Evolutionary conservation across 2,888 invertebrate genomes (phyloP), one percentile per base, ranked within the genome.

Genomic region (Hecatera dysodea): DNA sequence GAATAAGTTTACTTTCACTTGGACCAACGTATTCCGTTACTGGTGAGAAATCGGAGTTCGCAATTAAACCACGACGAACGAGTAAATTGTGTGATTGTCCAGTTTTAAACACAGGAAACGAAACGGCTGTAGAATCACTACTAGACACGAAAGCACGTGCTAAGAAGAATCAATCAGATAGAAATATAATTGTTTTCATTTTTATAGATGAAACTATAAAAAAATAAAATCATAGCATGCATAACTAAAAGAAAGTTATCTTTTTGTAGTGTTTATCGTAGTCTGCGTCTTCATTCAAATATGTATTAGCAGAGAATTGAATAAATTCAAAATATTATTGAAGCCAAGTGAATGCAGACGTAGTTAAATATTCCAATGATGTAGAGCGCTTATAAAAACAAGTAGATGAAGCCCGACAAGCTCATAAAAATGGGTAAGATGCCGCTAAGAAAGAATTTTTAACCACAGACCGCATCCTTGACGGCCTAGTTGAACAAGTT

Each of bases 401-500:
- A 63, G 42, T 72, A 52, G 29, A 64, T 61, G 53, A 75, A 78
- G 71, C 39, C 61, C 60, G 24, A 61, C 57, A 46, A 50, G 67
- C 62, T 70, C 69, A 62, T 81, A 81, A 82, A 82, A 76, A 75
- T 29, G 46, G 67, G 44, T 50, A 64, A 72, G 75, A 71, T 59
- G 75, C 42, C 55, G 68, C 62, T 63, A 65, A 76, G 75, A 80
- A 78, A 85, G 75, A 85, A 76, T 83, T 79, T 79, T 75, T 75
- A 82, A 85, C 90, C 89, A 78, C 89, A 87, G 55, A 81, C 88
- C 90, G 82, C 90, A 90, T 87, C 88, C 81, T 71, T 79, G 73
- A 75, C 74, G 81, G 78, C 80, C 76, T 80, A 82, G 83, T 85
- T 83, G 82, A 81, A 85, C 88, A 83, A 88, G 88, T 86, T 82